phyloP scores from a whole-genome alignment of 2,113 vertebrate species.

The Entomyzon cyanotis region DNA sequence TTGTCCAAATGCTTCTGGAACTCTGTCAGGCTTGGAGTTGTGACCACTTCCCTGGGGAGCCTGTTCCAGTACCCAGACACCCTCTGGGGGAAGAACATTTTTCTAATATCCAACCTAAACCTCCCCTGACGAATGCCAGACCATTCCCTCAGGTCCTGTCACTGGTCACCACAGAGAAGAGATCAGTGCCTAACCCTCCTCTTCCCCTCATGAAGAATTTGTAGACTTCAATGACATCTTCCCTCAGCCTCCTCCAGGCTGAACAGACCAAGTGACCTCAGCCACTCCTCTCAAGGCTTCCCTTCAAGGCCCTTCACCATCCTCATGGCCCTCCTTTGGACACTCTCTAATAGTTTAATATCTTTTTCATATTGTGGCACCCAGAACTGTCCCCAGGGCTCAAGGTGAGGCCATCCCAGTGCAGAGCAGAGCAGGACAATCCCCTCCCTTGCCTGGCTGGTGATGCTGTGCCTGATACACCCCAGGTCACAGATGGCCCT shows the following conservation, averaged over 20 bases:
- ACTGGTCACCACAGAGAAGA: neutral
- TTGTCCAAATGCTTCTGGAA: neutral
- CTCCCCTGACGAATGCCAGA: neutral
- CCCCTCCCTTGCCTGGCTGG: neutral
- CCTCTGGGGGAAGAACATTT: neutral
- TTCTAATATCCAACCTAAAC: neutral
- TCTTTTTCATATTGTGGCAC: neutral
- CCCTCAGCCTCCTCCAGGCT: neutral
- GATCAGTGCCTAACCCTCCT: neutral
- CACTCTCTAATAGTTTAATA: neutral
- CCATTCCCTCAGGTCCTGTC: neutral
- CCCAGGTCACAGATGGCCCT: neutral
- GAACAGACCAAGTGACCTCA: neutral
- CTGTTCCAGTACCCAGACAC: neutral
- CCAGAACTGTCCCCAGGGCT: neutral
- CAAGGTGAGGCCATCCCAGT: fast-evolving
- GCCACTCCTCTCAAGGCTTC: fast-evolving
- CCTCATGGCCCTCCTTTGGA: neutral
- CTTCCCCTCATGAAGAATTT: neutral
- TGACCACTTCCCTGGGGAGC: neutral
- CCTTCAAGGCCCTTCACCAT: neutral
- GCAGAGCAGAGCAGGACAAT: neutral
- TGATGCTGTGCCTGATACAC: neutral
- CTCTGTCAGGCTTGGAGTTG: neutral
- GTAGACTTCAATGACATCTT: neutral